A percentile compares a stretch with the other conserved stretches of the same genome.
These are phyloP conservation scores for Physocephala rufipes DNA, from an alignment of 2,888 invertebrate species.

Conservation along the genomic window DNA sequence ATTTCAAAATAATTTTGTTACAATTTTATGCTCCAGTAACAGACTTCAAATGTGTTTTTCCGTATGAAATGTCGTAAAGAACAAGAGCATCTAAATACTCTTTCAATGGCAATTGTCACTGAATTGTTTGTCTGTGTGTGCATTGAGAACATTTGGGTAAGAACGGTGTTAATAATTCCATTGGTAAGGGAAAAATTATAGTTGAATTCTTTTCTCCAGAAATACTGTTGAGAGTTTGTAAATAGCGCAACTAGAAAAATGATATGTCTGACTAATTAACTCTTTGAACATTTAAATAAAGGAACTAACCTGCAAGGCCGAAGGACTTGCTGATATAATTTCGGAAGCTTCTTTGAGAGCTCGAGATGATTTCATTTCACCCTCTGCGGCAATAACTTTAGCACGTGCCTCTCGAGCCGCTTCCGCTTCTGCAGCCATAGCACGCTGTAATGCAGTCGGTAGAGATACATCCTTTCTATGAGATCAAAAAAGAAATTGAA, in stretches of 20 bases:
- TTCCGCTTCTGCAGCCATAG: slow-evolving; percentile 86
- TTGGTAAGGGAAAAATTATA: slow-evolving; percentile 91
- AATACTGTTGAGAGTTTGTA: slow-evolving; percentile 90
- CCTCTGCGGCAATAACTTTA: slow-evolving; percentile 77
- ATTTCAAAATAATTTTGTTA: too few species aligned
- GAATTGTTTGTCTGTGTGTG: slow-evolving; percentile 48
- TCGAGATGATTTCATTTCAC: slow-evolving; percentile 82
- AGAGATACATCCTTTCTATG: slow-evolving; percentile 80
- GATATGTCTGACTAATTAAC: neutral
- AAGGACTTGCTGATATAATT: slow-evolving; percentile 79
- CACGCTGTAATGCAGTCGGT: slow-evolving; percentile 79
- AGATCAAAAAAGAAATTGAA: neutral
- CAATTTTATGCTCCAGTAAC: too few species aligned
- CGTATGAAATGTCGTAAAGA: slow-evolving; percentile 50
- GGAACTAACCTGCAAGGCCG: slow-evolving; percentile 69
- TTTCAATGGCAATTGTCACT: slow-evolving; percentile 57
- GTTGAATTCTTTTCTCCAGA: slow-evolving; percentile 95
- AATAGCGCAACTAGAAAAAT: slow-evolving; percentile 76
- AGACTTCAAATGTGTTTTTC: neutral
- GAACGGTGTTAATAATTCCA: slow-evolving; percentile 74
- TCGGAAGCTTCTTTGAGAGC: slow-evolving; percentile 86
- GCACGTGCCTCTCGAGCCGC: slow-evolving; percentile 76
- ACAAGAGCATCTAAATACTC: slow-evolving; percentile 55
- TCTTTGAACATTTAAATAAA: neutral
- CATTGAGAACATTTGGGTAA: slow-evolving; percentile 43